Base-by-base conservation (phyloP, 2,888 invertebrate genomes). In the Caenorhabditis drosophilae region DNA sequence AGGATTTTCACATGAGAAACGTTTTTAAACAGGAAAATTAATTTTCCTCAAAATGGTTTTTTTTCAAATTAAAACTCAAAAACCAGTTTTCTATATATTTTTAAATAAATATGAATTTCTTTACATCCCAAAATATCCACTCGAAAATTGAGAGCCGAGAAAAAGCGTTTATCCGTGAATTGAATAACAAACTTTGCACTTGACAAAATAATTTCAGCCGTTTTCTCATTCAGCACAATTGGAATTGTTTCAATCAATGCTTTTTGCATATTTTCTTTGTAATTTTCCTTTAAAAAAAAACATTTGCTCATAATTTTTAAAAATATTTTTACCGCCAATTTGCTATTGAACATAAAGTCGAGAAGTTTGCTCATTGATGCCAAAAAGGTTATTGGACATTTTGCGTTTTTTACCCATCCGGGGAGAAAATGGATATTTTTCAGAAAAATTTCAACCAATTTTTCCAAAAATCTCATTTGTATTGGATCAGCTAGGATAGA, bases 361-460 rank as follows among this genome's bases (percentile, higher is more conserved):
- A 42, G 12, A 22, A 42, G 22, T 2, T 22, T 12, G 4, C 23
- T 7, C 7, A 42, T 4, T 26, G 49, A 26, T 22, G 49, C 23
- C 16, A 49, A 40, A 26, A 38, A 16, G 1, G 38, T 38, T 1
- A 49, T 15, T 1, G 49, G 25, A 25, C 38, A 40, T 26, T 49
- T 12, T 12, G 38, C 2, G 2, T 36, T 38, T n/a, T 23, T n/a
- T 4, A 40, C 4, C 38, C 40, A 49, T 1, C 16, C 22, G 11
- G 49, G 38, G 9, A 49, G 16, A 3, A 20, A 4, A 15, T 38
- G 20, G 15, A 49, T 16, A 18, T 16, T n/a, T 40, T 47, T n/a
- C 20, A 47, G 12, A 12, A 42, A 7, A 2, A 2, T 42, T 42
- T 9, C 11, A 22, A 23, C 3, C 7, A 20, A 20, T 23, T 42